A percentile compares a stretch with the other conserved stretches of the same genome.
phyloP scores from a whole-genome alignment of 2,797 vertebrate genomes.

The Coluber constrictor region DNA sequence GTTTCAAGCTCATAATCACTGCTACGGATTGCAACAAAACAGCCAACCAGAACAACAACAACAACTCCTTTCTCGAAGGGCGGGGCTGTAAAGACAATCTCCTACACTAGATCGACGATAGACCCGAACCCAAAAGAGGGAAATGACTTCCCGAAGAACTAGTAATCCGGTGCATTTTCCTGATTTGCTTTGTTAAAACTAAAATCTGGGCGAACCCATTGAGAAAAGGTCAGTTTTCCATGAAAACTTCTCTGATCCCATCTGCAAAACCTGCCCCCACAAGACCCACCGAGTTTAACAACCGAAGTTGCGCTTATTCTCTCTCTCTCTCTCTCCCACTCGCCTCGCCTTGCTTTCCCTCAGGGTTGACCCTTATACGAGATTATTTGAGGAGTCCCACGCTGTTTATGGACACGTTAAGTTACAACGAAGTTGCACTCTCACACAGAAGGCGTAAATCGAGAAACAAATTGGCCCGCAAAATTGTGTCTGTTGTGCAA shows the following conservation, averaged over 20 bases:
- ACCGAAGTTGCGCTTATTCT: not conserved
- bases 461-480: not conserved
- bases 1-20: not conserved
- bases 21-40: not conserved
- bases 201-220: not conserved
- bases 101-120: not conserved
- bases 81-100: not conserved
- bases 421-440: not conserved
- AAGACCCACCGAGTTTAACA: not conserved
- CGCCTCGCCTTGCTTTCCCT: not conserved
- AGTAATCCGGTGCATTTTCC: not conserved
- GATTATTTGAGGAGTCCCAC: not conserved
- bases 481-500: not conserved
- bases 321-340: too few relatives aligned
- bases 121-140: not conserved
- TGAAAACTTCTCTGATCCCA: not conserved
- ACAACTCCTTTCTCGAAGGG: not conserved
- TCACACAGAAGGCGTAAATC: not conserved
- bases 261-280: not conserved
- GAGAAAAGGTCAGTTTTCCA: not conserved
- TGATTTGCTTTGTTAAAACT: not conserved
- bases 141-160: not conserved
- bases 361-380: not conserved
- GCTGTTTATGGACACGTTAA: not conserved
- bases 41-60: not conserved